A percentile compares a stretch with the other conserved stretches of the same genome.
Evolutionary conservation across 2,113 vertebrate species (phyloP).

Genomic region (Elephas maximus): DNA sequence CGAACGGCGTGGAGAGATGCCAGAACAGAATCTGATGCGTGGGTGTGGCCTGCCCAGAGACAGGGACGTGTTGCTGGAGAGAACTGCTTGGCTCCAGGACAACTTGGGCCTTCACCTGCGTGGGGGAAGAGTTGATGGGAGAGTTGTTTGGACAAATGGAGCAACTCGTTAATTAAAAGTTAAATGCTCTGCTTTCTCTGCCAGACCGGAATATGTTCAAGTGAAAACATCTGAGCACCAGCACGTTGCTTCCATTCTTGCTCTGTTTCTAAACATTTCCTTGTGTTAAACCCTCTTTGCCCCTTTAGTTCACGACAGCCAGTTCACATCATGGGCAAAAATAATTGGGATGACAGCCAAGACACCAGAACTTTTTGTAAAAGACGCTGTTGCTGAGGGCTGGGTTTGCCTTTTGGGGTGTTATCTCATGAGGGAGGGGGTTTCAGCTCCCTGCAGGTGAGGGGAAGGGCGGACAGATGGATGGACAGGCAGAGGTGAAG

Average conservation of each 20-base stretch:
- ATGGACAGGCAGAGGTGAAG: not conserved
- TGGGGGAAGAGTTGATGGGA: not conserved
- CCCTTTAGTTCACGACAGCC: slow-evolving; percentile 41
- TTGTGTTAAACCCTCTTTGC: not conserved
- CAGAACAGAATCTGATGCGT: not conserved
- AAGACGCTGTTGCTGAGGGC: not conserved
- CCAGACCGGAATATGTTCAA: slow-evolving; percentile 66
- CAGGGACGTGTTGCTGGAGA: not conserved
- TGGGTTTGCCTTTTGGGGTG: not conserved
- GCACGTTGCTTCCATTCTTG: not conserved
- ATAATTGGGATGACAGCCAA: not conserved
- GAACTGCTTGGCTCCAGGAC: not conserved
- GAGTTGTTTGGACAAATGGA: slow-evolving; percentile 55
- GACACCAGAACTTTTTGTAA: not conserved
- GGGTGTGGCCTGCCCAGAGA: not conserved
- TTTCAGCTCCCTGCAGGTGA: not conserved
- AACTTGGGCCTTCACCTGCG: not conserved
- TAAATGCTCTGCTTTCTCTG: slow-evolving; percentile 55
- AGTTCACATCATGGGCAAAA: slow-evolving; percentile 1
- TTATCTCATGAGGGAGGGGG: not conserved
- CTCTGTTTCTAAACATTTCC: slow-evolving; percentile 60
- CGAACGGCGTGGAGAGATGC: not conserved
- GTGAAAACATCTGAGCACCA: slow-evolving; percentile 6
- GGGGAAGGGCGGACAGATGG: not conserved
- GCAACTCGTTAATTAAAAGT: slow-evolving; percentile 67